These are phyloP conservation scores for Drosophila meridiana DNA, from an alignment of 2,888 invertebrate species.

Conservation along the genomic window DNA sequence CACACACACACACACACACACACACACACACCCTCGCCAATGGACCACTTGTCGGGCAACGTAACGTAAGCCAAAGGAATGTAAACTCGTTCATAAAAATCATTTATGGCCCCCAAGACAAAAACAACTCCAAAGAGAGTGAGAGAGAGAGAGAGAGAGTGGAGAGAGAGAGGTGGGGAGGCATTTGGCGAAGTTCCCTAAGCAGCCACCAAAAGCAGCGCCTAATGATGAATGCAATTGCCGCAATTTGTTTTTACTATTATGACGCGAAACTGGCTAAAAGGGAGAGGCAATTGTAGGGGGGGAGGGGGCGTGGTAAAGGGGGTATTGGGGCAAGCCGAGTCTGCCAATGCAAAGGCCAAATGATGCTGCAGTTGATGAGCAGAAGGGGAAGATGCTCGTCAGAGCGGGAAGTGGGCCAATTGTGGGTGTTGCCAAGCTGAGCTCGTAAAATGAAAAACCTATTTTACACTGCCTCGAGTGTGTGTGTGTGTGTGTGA, in stretches of 20 bases:
- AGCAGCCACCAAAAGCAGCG: conserved; percentile 42
- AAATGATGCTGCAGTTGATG: conserved; percentile 12
- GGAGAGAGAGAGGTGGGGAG: not conserved
- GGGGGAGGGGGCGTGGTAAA: not conserved
- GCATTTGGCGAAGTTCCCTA: conserved; percentile 22
- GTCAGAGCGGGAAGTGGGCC: conserved; percentile 1
- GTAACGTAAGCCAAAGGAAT: conserved; percentile 60
- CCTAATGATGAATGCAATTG: conserved; percentile 76
- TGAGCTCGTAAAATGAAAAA: conserved; percentile 57
- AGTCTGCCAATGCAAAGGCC: conserved; percentile 17
- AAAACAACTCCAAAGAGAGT: conserved; percentile 17
- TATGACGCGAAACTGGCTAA: conserved; percentile 43
- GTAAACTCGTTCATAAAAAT: conserved; percentile 76
- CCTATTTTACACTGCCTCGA: conserved; percentile 16
- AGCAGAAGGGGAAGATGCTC: not conserved
- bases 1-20: conserved; percentile 39
- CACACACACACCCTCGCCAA: conserved; percentile 18
- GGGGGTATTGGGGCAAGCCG: not conserved
- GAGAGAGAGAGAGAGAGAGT: not conserved
- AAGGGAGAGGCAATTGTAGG: not conserved
- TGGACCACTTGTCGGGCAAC: conserved; percentile 47
- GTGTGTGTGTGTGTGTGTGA: conserved; percentile 36
- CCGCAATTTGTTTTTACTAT: conserved; percentile 77
- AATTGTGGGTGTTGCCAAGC: conserved; percentile 32
- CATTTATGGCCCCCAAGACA: conserved; percentile 66